phyloP scores from a whole-genome alignment of 2,113 vertebrate species.

The Pelecanus crispus region DNA sequence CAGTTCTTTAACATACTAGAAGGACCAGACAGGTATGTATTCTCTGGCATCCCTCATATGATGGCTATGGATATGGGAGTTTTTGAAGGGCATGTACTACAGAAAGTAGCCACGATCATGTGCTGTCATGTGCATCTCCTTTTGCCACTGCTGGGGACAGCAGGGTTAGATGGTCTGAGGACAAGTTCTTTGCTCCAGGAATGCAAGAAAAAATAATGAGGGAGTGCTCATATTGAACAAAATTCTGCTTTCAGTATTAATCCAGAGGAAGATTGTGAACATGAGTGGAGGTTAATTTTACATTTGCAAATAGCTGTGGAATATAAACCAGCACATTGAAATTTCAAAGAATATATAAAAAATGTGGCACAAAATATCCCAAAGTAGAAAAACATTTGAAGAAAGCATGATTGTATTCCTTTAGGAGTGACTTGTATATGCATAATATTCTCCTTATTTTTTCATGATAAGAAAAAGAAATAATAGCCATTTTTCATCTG shows the following conservation, averaged over 20 bases:
- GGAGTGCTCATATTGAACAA: neutral
- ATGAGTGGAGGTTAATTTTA: neutral
- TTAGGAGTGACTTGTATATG: neutral
- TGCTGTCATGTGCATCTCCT: rapidly evolving
- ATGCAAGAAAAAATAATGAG: neutral
- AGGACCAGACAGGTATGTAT: neutral
- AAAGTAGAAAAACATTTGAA: neutral
- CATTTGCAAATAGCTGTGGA: neutral
- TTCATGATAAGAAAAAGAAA: neutral
- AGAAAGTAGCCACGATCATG: neutral
- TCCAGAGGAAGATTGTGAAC: neutral
- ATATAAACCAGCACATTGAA: neutral
- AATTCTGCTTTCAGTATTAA: neutral
- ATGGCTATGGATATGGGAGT: neutral
- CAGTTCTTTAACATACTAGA: neutral
- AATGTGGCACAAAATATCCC: neutral
- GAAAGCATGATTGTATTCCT: neutral
- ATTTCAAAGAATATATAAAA: neutral
- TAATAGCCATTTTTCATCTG: neutral
- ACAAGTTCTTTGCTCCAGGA: neutral
- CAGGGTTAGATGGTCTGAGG: neutral
- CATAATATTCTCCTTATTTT: neutral
- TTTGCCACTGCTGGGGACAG: neutral
- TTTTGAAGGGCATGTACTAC: neutral
- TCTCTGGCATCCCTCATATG: neutral